phyloP scores from a whole-genome alignment of 2,113 vertebrate genomes.

The Chaenogobius annularis region DNA sequence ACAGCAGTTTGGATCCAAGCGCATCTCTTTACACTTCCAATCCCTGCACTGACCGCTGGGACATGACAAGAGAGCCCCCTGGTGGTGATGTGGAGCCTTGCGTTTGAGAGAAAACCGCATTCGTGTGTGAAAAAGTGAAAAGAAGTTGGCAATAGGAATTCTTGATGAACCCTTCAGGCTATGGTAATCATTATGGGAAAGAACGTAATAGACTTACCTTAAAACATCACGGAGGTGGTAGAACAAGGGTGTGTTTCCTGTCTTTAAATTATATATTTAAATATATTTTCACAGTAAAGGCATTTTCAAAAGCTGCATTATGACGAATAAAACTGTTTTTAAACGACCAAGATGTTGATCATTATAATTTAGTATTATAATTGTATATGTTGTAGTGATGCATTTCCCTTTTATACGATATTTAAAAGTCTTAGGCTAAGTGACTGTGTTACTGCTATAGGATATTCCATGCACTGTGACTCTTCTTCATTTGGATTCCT shows the following conservation, averaged over 20 bases:
- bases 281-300: too few species aligned
- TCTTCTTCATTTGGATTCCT: slow-evolving; percentile 39
- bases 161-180: background rate
- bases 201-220: background rate
- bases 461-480: background rate
- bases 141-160: slow-evolving; percentile 35
- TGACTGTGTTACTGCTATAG: background rate
- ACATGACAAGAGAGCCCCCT: slow-evolving; percentile 74
- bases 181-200: background rate
- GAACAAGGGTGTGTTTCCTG: background rate
- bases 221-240: background rate
- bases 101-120: slow-evolving; percentile 20
- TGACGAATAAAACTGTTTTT: background rate
- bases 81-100: slow-evolving; percentile 44
- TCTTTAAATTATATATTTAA: background rate
- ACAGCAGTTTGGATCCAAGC: slow-evolving; percentile 35
- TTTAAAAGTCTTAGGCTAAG: background rate
- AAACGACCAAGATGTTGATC: background rate
- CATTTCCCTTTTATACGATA: slow-evolving; percentile 1
- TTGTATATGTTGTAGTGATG: slow-evolving; percentile 18
- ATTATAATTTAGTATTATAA: background rate
- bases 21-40: slow-evolving; percentile 19
- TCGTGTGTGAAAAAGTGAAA: slow-evolving; percentile 17
- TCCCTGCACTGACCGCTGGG: slow-evolving; percentile 13
- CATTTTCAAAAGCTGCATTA: slow-evolving; percentile 4